Evolutionary conservation across 2,797 vertebrate genomes (phyloP), one percentile per base, ranked within the genome.

Genomic region (Sebastes hubbsi): DNA sequence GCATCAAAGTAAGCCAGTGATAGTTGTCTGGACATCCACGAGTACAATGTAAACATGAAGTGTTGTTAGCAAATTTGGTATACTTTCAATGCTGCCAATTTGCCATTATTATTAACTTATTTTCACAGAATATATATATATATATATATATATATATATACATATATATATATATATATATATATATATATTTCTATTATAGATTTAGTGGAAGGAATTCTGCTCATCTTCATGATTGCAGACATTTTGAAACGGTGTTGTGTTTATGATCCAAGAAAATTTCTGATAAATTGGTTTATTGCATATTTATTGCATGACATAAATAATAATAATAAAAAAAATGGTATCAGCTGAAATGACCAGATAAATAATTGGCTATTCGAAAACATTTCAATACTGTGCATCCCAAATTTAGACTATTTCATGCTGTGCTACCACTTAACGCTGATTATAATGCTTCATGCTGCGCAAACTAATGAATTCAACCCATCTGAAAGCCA

Each of bases 381-480:
- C 24, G 55, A 42, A 65, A 72, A 68, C 38, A 74, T 71, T 77
- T 78, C n/a, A 72, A 70, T 56, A 49, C 14, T 58, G 18, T 24
- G 54, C 74, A 72, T 74, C 27, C 10, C 29, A 81, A 65, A 76
- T 85, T 73, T 25, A 78, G 55, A 27, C 56, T n/a, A 27, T 66
- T 77, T 69, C 46, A 76, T 60, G 66, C 82, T 77, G 72, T 14
- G 58, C 55, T 38, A 24, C 27, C 60, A 71, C 75, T 79, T 77
- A 78, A 55, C 11, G 38, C 74, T 84, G 52, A 81, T 79, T 87
- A 75, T 75, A 62, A 70, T 69, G 14, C 14, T 69, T 64, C 52
- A 38, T 18, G 74, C 73, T 81, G 76, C 42, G 72, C n/a, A 64
- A 52, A 61, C 38, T 0, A 58, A 75, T 70, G 62, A 34, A 76